Base-by-base conservation (phyloP, 2,888 invertebrate genomes). In the Heteropelma amictum region DNA sequence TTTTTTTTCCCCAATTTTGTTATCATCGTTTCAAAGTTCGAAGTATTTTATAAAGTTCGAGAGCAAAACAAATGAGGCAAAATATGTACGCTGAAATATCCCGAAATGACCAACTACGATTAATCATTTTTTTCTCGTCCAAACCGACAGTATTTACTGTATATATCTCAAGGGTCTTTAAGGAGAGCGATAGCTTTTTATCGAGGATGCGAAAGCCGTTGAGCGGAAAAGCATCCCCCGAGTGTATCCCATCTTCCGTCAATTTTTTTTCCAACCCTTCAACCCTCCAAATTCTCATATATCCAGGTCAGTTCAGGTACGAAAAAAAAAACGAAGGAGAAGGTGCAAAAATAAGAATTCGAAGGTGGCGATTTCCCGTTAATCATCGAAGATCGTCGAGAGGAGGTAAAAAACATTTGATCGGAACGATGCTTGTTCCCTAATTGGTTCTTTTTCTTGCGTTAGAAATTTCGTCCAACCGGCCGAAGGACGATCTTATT, bases 91-190 rank as follows among this genome's bases (percentile, higher is more conserved):
- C 38, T 19, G 35, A 3, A 28, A 64, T 64, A 12, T 61, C 8
- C 35, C 10, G n/a, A 68, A 49, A 69, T 45, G 69, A 74, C 53
- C 58, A 69, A 33, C 23, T 53, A 60, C 73, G 69, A 74, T 69
- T 74, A 69, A 74, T 74, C 74, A 69, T 47, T 6, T 21, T 19
- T 33, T 8, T 12, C 8, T 38, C 69, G 26, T 54, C 23, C 17
- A 65, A 26, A 64, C 42, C n/a, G n/a, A n/a, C n/a, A n/a, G 30
- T 7, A 10, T 38, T 30, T 4, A 17, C 19, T 42, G 17, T 6
- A 10, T 14, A 26, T 30, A 58, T 14, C 38, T 30, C 7, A 30
- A 45, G 35, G 47, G 28, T 53, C 21, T 58, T 64, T 64, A 51
- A 58, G 47, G 33, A 64, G 17, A 35, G 23, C 14, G 49, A 56